phyloP scores from a whole-genome alignment of 2,888 invertebrate species.

The Rhimphoctona megacephalus region DNA sequence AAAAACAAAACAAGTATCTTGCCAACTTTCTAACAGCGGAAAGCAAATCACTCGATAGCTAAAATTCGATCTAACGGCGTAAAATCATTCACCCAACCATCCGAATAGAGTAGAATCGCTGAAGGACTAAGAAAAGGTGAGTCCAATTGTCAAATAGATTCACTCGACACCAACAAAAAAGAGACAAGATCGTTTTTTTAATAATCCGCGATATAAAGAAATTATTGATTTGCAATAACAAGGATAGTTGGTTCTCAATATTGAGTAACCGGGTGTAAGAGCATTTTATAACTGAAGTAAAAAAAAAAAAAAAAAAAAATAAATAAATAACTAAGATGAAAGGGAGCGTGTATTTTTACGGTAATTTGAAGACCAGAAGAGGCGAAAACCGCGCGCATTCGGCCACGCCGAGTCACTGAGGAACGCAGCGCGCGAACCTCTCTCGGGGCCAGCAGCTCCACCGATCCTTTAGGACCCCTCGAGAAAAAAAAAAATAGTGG shows the following conservation, averaged over 20 bases:
- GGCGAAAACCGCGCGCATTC: slow-evolving; percentile 57
- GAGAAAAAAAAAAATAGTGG: slow-evolving; percentile 55
- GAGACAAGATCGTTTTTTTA: background rate
- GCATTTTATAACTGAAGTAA: background rate
- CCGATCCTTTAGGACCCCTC: slow-evolving; percentile 35
- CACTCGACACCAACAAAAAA: background rate
- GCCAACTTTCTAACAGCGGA: background rate
- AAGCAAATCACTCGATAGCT: background rate
- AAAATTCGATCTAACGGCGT: background rate
- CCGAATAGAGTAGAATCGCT: background rate
- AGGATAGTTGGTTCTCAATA: background rate
- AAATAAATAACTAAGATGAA: too few relatives aligned
- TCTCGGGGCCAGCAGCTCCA: slow-evolving; percentile 20
- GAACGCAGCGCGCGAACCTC: slow-evolving; percentile 32
- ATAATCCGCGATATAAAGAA: background rate
- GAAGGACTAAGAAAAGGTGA: background rate
- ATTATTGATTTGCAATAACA: too few relatives aligned
- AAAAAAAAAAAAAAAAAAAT: background rate
- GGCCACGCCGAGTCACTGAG: slow-evolving; percentile 65
- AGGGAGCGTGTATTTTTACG: background rate
- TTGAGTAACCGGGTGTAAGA: background rate
- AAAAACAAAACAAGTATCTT: background rate
- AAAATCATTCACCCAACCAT: background rate
- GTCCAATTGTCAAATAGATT: background rate
- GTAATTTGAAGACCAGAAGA: background rate